Evolutionary conservation across 2,797 vertebrate species (phyloP).

Genomic region (Etheostoma nigrum): DNA sequence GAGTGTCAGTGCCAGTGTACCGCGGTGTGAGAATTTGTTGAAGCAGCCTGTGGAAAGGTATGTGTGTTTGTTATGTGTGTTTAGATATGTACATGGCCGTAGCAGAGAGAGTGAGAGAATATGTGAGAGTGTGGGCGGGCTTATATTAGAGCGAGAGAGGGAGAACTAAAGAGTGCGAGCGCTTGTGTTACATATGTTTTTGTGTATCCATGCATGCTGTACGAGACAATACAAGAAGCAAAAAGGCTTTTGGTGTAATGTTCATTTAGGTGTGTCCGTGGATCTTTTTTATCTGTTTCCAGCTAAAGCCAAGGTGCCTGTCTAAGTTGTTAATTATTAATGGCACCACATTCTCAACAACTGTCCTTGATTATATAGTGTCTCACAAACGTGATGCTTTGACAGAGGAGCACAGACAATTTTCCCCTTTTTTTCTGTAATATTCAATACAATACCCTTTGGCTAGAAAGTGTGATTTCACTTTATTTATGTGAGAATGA

Average conservation of each 20-base stretch:
- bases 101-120: constrained; percentile 15
- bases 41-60: constrained; percentile 38
- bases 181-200: constrained; percentile 65
- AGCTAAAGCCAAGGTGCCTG: constrained; percentile 37
- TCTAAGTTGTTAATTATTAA: constrained; percentile 65
- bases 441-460: not conserved
- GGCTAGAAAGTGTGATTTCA: not conserved
- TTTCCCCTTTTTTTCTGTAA: not conserved
- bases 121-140: constrained; percentile 30
- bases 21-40: constrained; percentile 60
- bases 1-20: constrained; percentile 55
- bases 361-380: constrained; percentile 45
- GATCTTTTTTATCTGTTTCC: constrained; percentile 30
- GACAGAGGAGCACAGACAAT: not conserved
- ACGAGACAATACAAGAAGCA: constrained; percentile 39
- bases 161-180: constrained; percentile 13
- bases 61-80: constrained; percentile 31
- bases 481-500: not conserved
- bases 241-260: constrained; percentile 74
- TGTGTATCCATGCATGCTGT: constrained; percentile 51
- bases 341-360: constrained; percentile 38
- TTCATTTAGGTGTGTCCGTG: constrained; percentile 47
- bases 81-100: constrained; percentile 8
- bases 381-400: constrained; percentile 21
- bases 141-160: constrained; percentile 13